A percentile compares a stretch with the other conserved stretches of the same genome.
These are phyloP conservation scores for Aphaenogaster floridana DNA, from an alignment of 1,140 invertebrate species.

Conservation along the genomic window DNA sequence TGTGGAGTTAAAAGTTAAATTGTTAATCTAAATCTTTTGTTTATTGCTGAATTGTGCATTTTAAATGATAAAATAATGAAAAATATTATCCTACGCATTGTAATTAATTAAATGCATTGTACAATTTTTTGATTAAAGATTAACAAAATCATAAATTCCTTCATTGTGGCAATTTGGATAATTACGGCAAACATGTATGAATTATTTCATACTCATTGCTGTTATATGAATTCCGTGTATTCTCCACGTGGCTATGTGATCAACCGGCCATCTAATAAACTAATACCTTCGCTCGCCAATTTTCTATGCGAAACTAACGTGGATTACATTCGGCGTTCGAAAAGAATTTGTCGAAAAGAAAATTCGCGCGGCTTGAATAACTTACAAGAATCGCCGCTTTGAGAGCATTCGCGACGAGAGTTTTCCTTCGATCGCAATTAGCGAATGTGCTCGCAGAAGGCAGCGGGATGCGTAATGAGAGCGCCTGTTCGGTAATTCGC, in stretches of 20 bases:
- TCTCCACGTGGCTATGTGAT: neutral
- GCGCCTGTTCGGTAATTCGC: slow-evolving; percentile 29
- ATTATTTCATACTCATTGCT: neutral
- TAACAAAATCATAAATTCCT: neutral
- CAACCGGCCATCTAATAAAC: slow-evolving; percentile 3
- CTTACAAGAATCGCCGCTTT: neutral
- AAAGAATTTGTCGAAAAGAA: neutral
- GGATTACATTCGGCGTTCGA: neutral
- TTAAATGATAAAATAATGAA: slow-evolving; percentile 11
- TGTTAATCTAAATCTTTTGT: neutral
- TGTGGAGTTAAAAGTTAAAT: neutral
- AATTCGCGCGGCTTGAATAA: neutral
- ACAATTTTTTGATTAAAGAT: neutral
- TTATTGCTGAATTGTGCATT: neutral
- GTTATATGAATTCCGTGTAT: neutral
- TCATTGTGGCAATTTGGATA: neutral
- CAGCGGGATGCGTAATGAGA: slow-evolving; percentile 46
- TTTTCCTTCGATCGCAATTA: slow-evolving; percentile 46
- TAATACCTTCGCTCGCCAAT: neutral
- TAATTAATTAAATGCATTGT: neutral
- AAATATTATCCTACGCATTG: neutral
- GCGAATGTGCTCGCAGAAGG: slow-evolving; percentile 15
- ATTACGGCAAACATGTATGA: neutral
- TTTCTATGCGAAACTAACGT: neutral
- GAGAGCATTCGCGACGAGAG: neutral